Evolutionary conservation across 2,888 invertebrate genomes (phyloP), one percentile per base, ranked within the genome.

Genomic region (Polyommatus iphigenia): DNA sequence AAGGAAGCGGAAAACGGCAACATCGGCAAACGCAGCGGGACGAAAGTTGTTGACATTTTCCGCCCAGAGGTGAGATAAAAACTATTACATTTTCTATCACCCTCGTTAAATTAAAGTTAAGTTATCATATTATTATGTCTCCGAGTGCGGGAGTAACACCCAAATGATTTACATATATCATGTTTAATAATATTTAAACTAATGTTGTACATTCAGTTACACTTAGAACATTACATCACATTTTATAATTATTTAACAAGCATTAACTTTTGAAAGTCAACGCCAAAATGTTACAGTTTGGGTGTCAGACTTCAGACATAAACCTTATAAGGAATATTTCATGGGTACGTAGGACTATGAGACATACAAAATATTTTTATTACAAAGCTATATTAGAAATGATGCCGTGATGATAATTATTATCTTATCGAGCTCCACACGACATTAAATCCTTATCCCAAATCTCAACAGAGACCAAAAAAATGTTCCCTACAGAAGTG

Each of bases 201-300:
- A 32, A 32, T 18, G 5, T 32, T 29, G 18, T 67, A 67, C 29
- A 29, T 32, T 67, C 29, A 67, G 8, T 41, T 41, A 72, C 41
- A 41, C 67, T 72, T 41, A 41, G 71, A 8, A n/a, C 32, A 71
- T 36, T 72, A 72, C 13, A 36, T 41, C 10, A 72, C 41, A 41
- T 67, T 67, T 67, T 32, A 72, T 32, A 41, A 41, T 20, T 18
- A 72, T 72, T 72, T 72, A 72, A 72, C 72, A 20, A 20, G 72
- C 41, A 20, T 8, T 41, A 72, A 72, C 72, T 72, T 72, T 20
- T 72, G 36, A 72, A 72, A 72, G 72, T 72, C 72, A 72, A 72
- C 41, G 72, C 4, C n/a, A 36, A 36, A 71, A 71, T 71, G 36
- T 71, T 81, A 13, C 20, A 10, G 20, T 1, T 29, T 67, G 2